These are phyloP conservation scores for Chalcosyrphus nemorum DNA, from an alignment of 2,888 invertebrate species.

Conservation along the genomic window DNA sequence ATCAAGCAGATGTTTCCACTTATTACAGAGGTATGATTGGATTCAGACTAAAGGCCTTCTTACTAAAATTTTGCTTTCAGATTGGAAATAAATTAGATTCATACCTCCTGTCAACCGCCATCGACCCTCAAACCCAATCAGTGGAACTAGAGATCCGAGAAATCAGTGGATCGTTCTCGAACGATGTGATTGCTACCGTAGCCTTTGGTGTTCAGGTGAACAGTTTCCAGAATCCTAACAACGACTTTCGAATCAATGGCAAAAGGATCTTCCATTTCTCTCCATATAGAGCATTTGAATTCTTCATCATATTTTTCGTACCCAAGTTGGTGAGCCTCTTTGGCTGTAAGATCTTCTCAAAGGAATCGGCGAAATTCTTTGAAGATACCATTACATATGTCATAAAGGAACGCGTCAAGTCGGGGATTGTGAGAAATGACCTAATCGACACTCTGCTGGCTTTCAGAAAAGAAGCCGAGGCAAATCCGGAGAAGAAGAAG, in stretches of 20 bases:
- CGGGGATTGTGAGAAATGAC: constrained; percentile 79
- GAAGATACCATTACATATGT: constrained; percentile 78
- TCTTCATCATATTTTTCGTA: constrained; percentile 74
- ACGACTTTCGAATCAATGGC: constrained; percentile 74
- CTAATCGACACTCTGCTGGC: constrained; percentile 82
- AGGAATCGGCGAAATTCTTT: constrained; percentile 76
- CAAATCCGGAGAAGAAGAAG: not conserved
- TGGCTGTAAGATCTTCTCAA: constrained; percentile 74
- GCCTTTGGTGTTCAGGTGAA: constrained; percentile 76
- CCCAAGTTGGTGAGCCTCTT: constrained; percentile 73
- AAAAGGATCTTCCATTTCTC: constrained; percentile 72
- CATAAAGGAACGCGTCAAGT: constrained; percentile 78
- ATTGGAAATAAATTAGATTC: constrained; percentile 75
- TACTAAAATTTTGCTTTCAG: constrained; percentile 39
- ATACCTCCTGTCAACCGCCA: constrained; percentile 11
- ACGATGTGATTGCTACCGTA: constrained; percentile 76
- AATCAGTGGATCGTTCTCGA: constrained; percentile 72
- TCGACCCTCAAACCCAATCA: not conserved
- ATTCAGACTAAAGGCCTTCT: not conserved
- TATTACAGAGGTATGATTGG: constrained; percentile 75
- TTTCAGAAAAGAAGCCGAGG: constrained; percentile 74
- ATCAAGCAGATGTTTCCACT: constrained; percentile 80
- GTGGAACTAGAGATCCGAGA: constrained; percentile 73
- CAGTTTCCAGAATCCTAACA: constrained; percentile 74
- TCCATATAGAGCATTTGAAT: constrained; percentile 67